Evolutionary conservation across 2,797 vertebrate species (phyloP).

Genomic region (Caiman crocodilus): DNA sequence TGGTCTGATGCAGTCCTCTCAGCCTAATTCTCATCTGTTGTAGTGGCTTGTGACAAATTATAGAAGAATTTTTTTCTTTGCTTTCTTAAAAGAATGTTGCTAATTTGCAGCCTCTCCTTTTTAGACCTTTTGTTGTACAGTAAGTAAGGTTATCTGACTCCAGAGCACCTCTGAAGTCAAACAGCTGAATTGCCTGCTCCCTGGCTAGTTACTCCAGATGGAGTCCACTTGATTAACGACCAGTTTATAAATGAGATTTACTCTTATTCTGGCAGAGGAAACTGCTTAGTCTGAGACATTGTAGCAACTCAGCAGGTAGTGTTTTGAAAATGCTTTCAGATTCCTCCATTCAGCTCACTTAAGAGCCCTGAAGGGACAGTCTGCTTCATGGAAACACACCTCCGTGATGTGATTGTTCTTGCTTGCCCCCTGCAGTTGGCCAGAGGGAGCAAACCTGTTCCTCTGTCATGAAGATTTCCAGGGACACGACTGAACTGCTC

Average conservation of each 20-base stretch:
- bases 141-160: background rate
- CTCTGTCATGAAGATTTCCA: background rate
- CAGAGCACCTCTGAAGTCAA: background rate
- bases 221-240: background rate
- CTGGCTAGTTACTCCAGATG: background rate
- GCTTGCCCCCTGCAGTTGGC: background rate
- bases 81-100: background rate
- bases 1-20: background rate
- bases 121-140: background rate
- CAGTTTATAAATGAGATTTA: background rate
- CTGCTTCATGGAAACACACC: background rate
- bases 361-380: background rate
- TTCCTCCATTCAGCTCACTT: background rate
- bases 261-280: background rate
- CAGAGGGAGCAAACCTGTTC: background rate
- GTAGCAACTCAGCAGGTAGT: background rate
- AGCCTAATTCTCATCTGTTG: fast-evolving
- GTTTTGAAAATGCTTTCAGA: background rate
- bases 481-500: background rate
- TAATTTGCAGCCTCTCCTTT: background rate
- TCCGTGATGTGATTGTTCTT: background rate
- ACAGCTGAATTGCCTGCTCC: too few species aligned
- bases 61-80: background rate
- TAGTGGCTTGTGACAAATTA: background rate
- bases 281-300: background rate